phyloP scores from a whole-genome alignment of 2,113 vertebrate genomes.

The Catharus fuscescens region DNA sequence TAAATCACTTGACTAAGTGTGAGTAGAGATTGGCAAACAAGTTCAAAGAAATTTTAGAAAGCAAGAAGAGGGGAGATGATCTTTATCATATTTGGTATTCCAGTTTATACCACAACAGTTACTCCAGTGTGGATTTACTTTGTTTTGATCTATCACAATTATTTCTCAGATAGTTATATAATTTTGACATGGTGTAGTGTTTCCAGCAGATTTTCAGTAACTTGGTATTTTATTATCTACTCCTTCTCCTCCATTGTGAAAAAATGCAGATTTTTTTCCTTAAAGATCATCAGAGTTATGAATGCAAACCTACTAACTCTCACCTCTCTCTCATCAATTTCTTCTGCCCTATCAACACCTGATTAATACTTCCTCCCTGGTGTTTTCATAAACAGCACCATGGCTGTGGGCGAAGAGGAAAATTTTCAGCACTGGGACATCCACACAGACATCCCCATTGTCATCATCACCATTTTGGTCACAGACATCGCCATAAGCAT shows the following conservation, averaged over 20 bases:
- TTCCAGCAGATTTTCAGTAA: background rate
- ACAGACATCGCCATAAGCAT: background rate
- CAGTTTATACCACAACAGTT: background rate
- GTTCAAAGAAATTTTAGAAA: background rate
- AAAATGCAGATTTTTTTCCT: background rate
- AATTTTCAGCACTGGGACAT: background rate
- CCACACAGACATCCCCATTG: background rate
- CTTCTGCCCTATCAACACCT: background rate
- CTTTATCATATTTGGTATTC: background rate
- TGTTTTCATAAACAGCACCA: background rate
- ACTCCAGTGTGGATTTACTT: background rate
- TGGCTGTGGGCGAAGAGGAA: background rate
- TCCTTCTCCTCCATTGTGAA: background rate
- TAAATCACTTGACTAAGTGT: background rate
- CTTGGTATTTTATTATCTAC: background rate
- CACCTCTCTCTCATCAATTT: background rate
- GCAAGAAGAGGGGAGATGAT: background rate
- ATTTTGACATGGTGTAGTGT: background rate
- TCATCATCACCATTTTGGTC: background rate
- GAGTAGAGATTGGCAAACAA: background rate
- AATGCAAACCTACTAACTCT: background rate
- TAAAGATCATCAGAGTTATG: background rate
- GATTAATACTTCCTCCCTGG: background rate
- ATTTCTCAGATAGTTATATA: background rate
- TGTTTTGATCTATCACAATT: background rate